These are phyloP conservation scores for Centropus bengalensis DNA, from an alignment of 2,113 vertebrate genomes.

Conservation along the genomic window DNA sequence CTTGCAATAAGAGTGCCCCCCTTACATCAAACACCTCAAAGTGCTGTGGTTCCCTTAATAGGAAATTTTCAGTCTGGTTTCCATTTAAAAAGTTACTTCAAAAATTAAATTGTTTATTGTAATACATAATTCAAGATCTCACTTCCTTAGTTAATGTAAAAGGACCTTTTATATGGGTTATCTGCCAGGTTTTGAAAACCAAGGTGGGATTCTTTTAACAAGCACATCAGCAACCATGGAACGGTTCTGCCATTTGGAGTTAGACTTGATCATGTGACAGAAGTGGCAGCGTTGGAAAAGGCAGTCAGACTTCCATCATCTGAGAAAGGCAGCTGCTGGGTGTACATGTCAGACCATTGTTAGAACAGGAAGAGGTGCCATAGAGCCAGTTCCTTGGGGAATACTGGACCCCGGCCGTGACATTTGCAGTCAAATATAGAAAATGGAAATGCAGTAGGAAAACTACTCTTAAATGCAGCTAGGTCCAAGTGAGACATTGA, in stretches of 20 bases:
- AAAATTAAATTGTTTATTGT: not conserved
- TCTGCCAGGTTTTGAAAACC: not conserved
- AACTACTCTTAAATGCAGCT: not conserved
- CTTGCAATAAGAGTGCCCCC: not conserved
- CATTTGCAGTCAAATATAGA: not conserved
- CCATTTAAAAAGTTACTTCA: not conserved
- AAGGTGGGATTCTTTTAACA: not conserved
- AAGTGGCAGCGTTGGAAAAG: not conserved
- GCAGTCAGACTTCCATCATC: not conserved
- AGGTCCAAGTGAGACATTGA: not conserved
- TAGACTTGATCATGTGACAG: not conserved
- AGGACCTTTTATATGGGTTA: not conserved
- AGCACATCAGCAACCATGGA: fast-evolving
- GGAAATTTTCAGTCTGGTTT: not conserved
- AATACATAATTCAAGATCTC: not conserved
- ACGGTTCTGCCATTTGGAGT: not conserved
- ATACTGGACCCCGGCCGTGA: too few species aligned
- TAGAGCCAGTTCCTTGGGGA: not conserved
- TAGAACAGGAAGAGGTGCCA: not conserved
- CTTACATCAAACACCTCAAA: not conserved
- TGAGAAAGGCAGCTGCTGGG: not conserved
- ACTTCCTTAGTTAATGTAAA: not conserved
- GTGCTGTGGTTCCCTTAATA: not conserved
- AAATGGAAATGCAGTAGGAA: not conserved
- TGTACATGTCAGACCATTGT: fast-evolving